Evolutionary conservation across 1,140 invertebrate genomes (phyloP).

Genomic region (Diorhabda carinulata): DNA sequence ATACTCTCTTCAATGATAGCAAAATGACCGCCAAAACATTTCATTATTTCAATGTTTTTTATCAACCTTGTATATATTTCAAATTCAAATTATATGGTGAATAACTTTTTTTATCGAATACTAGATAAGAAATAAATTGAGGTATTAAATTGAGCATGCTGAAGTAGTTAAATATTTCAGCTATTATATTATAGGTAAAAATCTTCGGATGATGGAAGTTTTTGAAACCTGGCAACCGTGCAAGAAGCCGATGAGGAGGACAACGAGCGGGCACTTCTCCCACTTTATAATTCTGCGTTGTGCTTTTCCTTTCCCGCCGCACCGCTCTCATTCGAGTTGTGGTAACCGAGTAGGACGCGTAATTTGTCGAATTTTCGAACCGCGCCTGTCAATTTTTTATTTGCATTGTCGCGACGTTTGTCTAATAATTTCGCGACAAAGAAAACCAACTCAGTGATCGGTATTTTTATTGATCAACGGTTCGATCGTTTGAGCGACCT

Average conservation of each 20-base stretch:
- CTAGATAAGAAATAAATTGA: no score
- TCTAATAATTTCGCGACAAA: constrained; percentile 12
- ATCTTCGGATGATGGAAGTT: no score
- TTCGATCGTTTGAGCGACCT: not conserved
- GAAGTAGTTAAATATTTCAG: no score
- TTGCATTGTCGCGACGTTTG: constrained; percentile 11
- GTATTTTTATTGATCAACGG: no score
- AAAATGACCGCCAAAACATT: no score
- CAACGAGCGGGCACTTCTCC: constrained; percentile 9
- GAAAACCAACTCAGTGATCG: constrained; percentile 5
- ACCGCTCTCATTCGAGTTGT: constrained; percentile 13
- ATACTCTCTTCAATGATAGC: no score
- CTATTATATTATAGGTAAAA: no score
- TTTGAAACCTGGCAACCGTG: not conserved
- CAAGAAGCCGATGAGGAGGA: not conserved
- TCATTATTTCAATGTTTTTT: no score
- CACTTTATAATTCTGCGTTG: constrained; percentile 15
- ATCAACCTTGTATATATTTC: no score
- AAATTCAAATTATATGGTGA: no score
- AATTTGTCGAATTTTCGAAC: constrained; percentile 3
- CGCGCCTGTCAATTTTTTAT: constrained; percentile 19
- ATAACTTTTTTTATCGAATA: no score
- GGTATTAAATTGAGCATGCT: no score
- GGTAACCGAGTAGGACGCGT: not conserved
- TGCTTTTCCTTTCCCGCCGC: constrained; percentile 14